A percentile compares a stretch with the other conserved stretches of the same genome.
Evolutionary conservation across 2,888 invertebrate genomes (phyloP).

Genomic region (Boloria selene): DNA sequence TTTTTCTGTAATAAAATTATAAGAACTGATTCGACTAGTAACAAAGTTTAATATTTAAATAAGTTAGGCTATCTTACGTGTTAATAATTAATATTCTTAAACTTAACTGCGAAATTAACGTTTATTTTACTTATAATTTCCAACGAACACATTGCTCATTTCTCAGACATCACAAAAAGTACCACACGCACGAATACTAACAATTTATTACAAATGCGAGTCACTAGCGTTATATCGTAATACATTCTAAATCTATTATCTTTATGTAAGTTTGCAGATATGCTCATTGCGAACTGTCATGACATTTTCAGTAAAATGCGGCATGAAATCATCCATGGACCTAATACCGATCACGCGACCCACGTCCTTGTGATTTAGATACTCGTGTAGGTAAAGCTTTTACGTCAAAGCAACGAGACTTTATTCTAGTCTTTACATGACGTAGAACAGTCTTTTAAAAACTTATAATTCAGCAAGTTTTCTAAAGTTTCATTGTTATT

Average conservation of each 20-base stretch:
- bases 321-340: slow-evolving; percentile 38
- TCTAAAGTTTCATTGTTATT: no score
- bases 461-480: no score
- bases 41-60: no score
- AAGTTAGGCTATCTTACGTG: no score
- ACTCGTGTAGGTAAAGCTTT: slow-evolving; percentile 2
- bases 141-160: no score
- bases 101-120: no score
- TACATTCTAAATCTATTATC: slow-evolving; percentile 11
- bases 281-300: slow-evolving; percentile 39
- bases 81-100: no score
- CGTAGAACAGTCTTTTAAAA: slow-evolving; percentile 15
- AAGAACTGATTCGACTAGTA: no score
- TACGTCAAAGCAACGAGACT: background rate
- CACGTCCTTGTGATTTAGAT: slow-evolving; percentile 42
- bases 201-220: slow-evolving; percentile 3
- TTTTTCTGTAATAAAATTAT: no score
- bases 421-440: background rate
- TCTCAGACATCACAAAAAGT: background rate
- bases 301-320: slow-evolving; percentile 40
- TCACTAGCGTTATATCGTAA: slow-evolving; percentile 1
- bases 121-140: no score
- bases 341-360: slow-evolving; percentile 42
- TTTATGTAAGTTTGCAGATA: slow-evolving; percentile 32
- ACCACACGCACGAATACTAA: background rate